Percentiles rank a stretch among this genome's conserved stretches.
phyloP scores from a whole-genome alignment of 2,113 vertebrate species.

The Xiphorhynchus elegans region DNA sequence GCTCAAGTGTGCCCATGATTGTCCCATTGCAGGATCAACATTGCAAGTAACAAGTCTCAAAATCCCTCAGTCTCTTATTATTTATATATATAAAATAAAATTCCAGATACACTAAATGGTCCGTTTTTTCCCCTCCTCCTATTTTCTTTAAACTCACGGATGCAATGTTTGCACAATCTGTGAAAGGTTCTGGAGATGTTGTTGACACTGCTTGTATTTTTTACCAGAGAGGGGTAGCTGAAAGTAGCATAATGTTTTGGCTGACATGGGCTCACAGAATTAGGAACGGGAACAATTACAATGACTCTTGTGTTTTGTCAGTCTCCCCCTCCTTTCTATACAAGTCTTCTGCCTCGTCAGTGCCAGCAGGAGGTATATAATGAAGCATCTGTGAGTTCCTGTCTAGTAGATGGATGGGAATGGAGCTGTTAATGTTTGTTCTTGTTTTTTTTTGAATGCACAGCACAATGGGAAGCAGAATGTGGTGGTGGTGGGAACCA shows the following conservation, averaged over 20 bases:
- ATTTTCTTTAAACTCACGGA: not conserved
- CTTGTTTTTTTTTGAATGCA: slow-evolving; percentile 52
- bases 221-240: not conserved
- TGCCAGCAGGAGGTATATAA: slow-evolving; percentile 52
- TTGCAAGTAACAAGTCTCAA: slow-evolving; percentile 53
- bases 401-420: slow-evolving; percentile 47
- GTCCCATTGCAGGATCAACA: not conserved
- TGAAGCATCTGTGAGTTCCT: slow-evolving; percentile 56
- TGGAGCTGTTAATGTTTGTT: slow-evolving; percentile 40
- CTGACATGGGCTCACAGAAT: slow-evolving; percentile 16
- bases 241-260: slow-evolving; percentile 17
- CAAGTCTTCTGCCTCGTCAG: slow-evolving; percentile 51
- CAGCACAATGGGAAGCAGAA: slow-evolving; percentile 46
- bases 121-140: not conserved
- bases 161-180: not conserved
- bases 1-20: not conserved
- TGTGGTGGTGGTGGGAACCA: slow-evolving; percentile 11
- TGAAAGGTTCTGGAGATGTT: not conserved
- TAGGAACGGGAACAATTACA: slow-evolving; percentile 14
- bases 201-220: not conserved
- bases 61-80: slow-evolving; percentile 60
- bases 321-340: slow-evolving; percentile 5
- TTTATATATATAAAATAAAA: slow-evolving; percentile 77
- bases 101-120: slow-evolving; percentile 30
- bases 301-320: slow-evolving; percentile 48